phyloP scores from a whole-genome alignment of 2,797 vertebrate genomes.

The Dicrostonyx torquatus region DNA sequence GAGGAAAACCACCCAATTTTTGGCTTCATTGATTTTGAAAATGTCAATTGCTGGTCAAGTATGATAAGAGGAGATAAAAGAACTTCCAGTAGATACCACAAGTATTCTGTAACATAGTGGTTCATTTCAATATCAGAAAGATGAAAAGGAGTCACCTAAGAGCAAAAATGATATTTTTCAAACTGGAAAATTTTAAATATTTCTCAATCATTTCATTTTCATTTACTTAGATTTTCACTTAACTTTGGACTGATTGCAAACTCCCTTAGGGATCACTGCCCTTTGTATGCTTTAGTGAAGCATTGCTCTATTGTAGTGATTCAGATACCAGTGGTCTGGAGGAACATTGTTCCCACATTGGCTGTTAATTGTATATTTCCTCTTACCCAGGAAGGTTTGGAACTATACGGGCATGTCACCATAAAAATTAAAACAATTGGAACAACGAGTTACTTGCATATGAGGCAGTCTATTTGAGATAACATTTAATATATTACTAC shows the following conservation, averaged over 20 bases:
- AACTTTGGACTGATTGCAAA: not conserved
- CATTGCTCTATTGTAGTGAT: not conserved
- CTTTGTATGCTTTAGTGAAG: not conserved
- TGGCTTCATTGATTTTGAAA: not conserved
- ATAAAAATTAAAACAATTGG: not conserved
- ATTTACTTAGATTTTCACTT: constrained; percentile 36
- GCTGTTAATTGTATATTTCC: not conserved
- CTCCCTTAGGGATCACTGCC: not conserved
- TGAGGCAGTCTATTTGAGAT: not conserved
- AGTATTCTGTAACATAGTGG: not conserved
- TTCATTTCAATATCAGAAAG: constrained; percentile 12
- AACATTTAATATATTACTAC: constrained; percentile 12
- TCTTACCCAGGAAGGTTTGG: not conserved
- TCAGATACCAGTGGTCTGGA: not conserved
- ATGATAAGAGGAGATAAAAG: not conserved
- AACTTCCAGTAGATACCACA: not conserved
- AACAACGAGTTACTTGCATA: not conserved
- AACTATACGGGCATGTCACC: not conserved
- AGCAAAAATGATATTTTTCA: not conserved
- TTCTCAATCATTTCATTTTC: not conserved
- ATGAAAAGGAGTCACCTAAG: not conserved
- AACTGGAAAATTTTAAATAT: not conserved
- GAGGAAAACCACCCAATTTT: not conserved
- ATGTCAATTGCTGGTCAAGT: not conserved
- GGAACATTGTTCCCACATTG: not conserved